A percentile compares a stretch with the other conserved stretches of the same genome.
Conservation (phyloP, 2,888 invertebrate genomes). For the Tenthredo distinguenda region DNA sequence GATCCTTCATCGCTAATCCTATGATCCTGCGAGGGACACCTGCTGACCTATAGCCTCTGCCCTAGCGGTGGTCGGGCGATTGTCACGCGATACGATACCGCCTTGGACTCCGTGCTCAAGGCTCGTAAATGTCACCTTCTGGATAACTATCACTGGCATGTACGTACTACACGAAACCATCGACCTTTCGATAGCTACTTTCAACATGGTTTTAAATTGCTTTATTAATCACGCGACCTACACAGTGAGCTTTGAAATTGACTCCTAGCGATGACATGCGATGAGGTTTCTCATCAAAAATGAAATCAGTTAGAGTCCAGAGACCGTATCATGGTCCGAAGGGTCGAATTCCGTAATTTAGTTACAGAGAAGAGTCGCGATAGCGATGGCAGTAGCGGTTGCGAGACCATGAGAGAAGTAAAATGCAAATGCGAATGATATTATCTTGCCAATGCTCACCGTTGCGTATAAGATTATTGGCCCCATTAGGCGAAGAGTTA, state of each 20-base stretch:
- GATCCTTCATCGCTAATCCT: constrained; percentile 55
- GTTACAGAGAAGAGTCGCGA: neutral
- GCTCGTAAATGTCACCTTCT: constrained; percentile 46
- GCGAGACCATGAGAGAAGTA: neutral
- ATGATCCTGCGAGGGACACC: constrained; percentile 60
- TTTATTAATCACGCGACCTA: constrained; percentile 41
- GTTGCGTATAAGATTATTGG: neutral
- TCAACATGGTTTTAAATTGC: constrained; percentile 31
- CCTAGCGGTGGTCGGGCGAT: constrained; percentile 37
- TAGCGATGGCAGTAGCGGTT: neutral
- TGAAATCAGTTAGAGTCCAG: neutral
- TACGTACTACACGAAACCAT: constrained; percentile 26
- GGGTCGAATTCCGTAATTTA: neutral
- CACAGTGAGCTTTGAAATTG: neutral
- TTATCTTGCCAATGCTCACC: neutral
- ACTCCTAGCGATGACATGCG: neutral
- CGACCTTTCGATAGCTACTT: constrained; percentile 37
- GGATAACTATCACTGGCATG: constrained; percentile 42
- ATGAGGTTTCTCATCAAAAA: neutral
- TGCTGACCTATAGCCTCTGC: constrained; percentile 55
- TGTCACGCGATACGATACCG: constrained; percentile 50
- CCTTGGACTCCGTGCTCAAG: constrained; percentile 24
- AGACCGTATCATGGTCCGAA: neutral
- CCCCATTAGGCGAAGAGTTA: neutral
- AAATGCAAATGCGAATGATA: neutral